Percentiles rank a stretch among this genome's conserved stretches.
phyloP scores from a whole-genome alignment of 1,140 invertebrate genomes.

The Protaetia brevitarsis region DNA sequence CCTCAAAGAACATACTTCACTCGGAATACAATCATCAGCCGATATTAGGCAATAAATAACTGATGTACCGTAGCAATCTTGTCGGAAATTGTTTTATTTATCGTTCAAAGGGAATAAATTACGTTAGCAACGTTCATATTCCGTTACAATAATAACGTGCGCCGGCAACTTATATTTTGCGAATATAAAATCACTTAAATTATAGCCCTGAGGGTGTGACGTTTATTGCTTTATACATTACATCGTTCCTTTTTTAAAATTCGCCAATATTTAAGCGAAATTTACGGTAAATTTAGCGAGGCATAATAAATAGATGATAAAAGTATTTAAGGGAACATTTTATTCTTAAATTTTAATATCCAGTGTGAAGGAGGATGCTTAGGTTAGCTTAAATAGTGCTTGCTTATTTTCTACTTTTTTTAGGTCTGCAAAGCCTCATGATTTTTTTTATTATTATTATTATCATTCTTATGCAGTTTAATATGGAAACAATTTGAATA shows the following conservation, averaged over 20 bases:
- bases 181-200: neutral
- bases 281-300: neutral
- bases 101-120: neutral
- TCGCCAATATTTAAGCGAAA: neutral
- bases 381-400: no score
- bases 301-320: no score
- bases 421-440: no score
- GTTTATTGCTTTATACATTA: conserved; percentile 12
- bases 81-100: neutral
- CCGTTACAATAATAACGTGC: neutral
- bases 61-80: neutral
- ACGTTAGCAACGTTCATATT: neutral
- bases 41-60: conserved; percentile 4
- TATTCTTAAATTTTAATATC: no score
- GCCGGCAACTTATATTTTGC: neutral
- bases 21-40: neutral
- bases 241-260: neutral
- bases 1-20: neutral
- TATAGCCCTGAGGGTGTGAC: neutral
- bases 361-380: no score
- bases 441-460: no score
- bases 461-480: no score
- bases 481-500: no score
- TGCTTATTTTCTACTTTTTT: no score
- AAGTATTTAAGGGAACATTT: no score